Evolutionary conservation across 2,888 invertebrate genomes (phyloP).

Genomic region (Ferrisia virgata): DNA sequence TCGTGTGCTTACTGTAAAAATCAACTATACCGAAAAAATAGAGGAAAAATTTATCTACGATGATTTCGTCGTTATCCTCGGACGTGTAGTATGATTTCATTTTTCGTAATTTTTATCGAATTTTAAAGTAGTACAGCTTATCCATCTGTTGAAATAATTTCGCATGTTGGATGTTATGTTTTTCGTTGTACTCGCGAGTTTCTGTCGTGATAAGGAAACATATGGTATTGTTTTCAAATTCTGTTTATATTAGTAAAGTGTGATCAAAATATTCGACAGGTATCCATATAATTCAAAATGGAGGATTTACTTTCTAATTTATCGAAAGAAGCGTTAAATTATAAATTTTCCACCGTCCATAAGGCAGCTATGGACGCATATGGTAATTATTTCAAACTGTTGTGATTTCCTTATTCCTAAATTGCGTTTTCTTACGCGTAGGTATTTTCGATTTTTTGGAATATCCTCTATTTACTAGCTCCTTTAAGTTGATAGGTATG

Average conservation of each 20-base stretch:
- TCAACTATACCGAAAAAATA: neutral
- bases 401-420: too few relatives aligned
- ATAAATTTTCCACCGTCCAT: slow-evolving; percentile 70
- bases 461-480: too few relatives aligned
- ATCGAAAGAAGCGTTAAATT: slow-evolving; percentile 77
- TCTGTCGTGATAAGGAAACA: neutral
- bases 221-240: neutral
- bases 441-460: too few relatives aligned
- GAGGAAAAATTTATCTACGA: neutral
- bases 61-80: neutral
- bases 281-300: slow-evolving; percentile 57
- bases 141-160: neutral
- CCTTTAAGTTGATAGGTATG: too few relatives aligned
- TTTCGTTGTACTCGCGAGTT: neutral
- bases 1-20: neutral
- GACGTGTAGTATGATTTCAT: neutral
- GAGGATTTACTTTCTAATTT: slow-evolving; percentile 83
- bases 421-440: neutral
- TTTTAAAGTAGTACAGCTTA: neutral
- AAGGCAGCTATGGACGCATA: slow-evolving; percentile 83
- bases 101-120: neutral
- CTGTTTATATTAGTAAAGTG: neutral
- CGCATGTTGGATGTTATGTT: neutral
- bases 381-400: slow-evolving; percentile 59
- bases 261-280: neutral